Conservation (phyloP, 2,113 vertebrate species). For the Nesoenas mayeri region DNA sequence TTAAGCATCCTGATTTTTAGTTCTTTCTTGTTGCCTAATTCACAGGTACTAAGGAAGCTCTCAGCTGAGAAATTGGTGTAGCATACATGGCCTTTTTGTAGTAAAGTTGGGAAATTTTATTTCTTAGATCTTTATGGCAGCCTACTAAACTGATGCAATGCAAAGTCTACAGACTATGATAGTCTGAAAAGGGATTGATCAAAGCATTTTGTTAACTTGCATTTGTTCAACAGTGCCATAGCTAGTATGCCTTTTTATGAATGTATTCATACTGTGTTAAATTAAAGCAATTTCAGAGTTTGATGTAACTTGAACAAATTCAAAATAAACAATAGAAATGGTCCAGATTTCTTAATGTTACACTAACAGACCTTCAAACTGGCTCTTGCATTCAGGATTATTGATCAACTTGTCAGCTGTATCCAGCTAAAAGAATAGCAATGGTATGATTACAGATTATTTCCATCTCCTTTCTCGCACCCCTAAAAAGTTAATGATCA, state of each 20-base stretch:
- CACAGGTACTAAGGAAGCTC: neutral
- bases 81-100: neutral
- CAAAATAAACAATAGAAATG: neutral
- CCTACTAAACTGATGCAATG: neutral
- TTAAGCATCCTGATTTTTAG: neutral
- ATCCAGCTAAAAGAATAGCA: neutral
- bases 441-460: neutral
- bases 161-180: neutral
- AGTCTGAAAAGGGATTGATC: neutral
- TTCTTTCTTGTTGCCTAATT: neutral
- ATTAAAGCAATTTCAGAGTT: neutral
- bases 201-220: conserved; percentile 15
- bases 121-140: neutral
- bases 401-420: neutral
- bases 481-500: neutral
- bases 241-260: neutral
- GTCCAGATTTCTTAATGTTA: neutral
- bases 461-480: fast-evolving
- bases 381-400: neutral
- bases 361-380: neutral
- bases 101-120: neutral
- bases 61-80: neutral
- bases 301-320: neutral
- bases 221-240: neutral
- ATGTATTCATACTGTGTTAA: neutral